Evolutionary conservation across 2,888 invertebrate species (phyloP).

Genomic region (Dendrolimus houi): DNA sequence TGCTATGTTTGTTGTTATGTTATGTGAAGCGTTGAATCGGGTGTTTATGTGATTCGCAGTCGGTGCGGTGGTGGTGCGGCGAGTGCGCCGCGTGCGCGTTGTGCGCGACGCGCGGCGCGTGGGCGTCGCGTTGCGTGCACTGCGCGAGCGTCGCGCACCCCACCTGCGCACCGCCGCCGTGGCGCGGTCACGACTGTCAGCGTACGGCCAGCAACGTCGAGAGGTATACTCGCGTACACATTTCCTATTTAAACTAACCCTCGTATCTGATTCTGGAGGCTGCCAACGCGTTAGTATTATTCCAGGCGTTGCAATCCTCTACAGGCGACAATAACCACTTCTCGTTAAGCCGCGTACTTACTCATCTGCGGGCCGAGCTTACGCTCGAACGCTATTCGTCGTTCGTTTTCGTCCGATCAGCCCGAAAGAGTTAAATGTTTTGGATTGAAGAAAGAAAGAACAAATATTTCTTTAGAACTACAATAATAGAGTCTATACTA

Average conservation of each 20-base stretch:
- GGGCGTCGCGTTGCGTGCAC: slow-evolving; percentile 49
- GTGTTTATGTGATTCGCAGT: slow-evolving; percentile 22
- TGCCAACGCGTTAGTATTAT: too few relatives aligned
- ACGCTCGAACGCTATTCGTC: too few relatives aligned
- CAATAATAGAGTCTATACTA: too few relatives aligned
- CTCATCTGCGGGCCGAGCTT: too few relatives aligned
- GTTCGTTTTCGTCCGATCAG: too few relatives aligned
- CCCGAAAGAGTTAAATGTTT: too few relatives aligned
- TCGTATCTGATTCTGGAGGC: too few relatives aligned
- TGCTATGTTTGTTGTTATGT: slow-evolving; percentile 2
- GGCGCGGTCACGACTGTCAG: slow-evolving; percentile 40
- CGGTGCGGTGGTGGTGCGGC: slow-evolving; percentile 57
- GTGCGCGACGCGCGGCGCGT: slow-evolving; percentile 32
- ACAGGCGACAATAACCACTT: too few relatives aligned
- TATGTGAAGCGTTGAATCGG: background rate
- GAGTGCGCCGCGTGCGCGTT: slow-evolving; percentile 48
- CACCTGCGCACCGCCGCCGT: slow-evolving; percentile 38
- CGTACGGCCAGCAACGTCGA: slow-evolving; percentile 13
- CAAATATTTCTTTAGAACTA: too few relatives aligned
- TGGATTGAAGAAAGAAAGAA: too few relatives aligned
- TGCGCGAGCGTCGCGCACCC: slow-evolving; percentile 52
- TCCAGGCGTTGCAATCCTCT: too few relatives aligned
- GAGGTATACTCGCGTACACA: background rate
- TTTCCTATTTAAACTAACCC: background rate
- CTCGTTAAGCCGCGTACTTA: too few relatives aligned